Conservation (phyloP, 2,888 invertebrate species). For the Tubulanus polymorphus region DNA sequence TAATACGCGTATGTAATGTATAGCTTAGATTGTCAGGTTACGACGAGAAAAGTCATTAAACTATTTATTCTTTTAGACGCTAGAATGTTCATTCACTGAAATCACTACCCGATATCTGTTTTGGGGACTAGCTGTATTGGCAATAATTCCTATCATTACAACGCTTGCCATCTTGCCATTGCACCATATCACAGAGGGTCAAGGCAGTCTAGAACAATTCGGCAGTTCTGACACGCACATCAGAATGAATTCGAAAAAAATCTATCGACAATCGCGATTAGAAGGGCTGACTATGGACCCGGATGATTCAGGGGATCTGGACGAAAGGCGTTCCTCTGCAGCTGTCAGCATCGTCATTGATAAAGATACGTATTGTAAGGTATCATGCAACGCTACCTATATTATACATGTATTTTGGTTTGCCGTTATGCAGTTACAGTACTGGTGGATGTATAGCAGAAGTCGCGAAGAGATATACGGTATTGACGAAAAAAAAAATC, state of each 20-base stretch:
- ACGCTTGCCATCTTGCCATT: background rate
- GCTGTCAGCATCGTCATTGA: background rate
- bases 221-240: background rate
- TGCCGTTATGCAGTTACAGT: background rate
- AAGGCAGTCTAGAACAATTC: background rate
- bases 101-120: background rate
- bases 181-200: background rate
- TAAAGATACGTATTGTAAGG: background rate
- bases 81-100: background rate
- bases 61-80: background rate
- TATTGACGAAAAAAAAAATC: no score
- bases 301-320: background rate
- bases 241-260: background rate
- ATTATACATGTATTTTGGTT: background rate
- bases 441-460: no score
- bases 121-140: background rate
- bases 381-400: background rate
- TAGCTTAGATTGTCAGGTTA: no score
- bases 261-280: background rate
- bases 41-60: no score
- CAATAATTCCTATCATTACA: background rate
- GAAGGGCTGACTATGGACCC: background rate
- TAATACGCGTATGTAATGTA: no score
- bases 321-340: background rate
- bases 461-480: no score